Evolutionary conservation across 2,113 vertebrate genomes (phyloP).

Genomic region (Osmerus mordax): DNA sequence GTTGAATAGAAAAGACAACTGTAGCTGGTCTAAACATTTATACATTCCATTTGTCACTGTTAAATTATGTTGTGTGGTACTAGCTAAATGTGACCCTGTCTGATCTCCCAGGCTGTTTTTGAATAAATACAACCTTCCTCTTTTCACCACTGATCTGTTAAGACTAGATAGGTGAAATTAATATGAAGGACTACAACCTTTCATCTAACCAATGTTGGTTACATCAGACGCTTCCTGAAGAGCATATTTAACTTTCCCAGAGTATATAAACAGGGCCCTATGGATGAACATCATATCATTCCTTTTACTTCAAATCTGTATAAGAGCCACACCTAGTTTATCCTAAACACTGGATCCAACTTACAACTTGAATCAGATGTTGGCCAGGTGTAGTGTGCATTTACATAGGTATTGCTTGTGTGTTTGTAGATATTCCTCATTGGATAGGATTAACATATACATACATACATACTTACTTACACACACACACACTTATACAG

Average conservation of each 20-base stretch:
- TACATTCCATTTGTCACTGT: conserved; percentile 8
- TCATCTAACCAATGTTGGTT: no score
- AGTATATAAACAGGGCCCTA: no score
- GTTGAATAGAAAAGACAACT: neutral
- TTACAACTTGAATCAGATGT: conserved; percentile 8
- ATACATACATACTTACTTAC: neutral
- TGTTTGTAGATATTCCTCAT: conserved; percentile 20
- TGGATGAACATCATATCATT: no score
- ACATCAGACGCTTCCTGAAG: no score
- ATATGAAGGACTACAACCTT: no score
- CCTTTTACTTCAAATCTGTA: neutral
- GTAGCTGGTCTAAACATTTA: conserved; percentile 5
- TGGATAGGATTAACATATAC: conserved; percentile 8
- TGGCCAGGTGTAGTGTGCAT: conserved; percentile 24
- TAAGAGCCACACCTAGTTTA: conserved; percentile 2
- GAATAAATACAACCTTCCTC: no score
- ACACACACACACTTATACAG: conserved; percentile 19
- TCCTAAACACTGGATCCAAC: neutral
- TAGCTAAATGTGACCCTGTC: no score
- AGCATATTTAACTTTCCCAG: no score
- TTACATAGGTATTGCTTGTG: conserved; percentile 47
- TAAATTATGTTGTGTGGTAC: neutral
- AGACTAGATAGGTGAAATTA: no score
- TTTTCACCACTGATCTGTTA: no score
- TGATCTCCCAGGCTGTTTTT: no score